A percentile compares a stretch with the other conserved stretches of the same genome.
Evolutionary conservation across 2,888 invertebrate genomes (phyloP).

Genomic region (Hipparchia semele): DNA sequence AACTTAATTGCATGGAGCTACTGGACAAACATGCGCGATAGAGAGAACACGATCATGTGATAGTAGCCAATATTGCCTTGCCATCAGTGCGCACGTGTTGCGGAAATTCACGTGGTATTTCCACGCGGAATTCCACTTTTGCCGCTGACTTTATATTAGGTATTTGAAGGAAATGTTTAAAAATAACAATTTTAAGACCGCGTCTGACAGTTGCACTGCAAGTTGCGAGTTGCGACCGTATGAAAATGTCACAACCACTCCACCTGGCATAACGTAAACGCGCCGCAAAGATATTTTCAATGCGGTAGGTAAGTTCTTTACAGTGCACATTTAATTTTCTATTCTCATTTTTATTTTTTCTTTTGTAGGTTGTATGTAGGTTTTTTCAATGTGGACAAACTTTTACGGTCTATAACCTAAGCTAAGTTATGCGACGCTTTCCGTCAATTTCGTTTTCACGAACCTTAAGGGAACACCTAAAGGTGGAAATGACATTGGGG

Average conservation of each 20-base stretch:
- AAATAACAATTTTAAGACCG: slow-evolving; percentile 14
- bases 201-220: slow-evolving; percentile 18
- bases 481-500: too few relatives aligned
- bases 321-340: slow-evolving; percentile 8
- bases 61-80: too few relatives aligned
- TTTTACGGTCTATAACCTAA: too few relatives aligned
- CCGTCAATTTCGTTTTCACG: not conserved
- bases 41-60: too few relatives aligned
- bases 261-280: slow-evolving; percentile 7
- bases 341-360: not conserved
- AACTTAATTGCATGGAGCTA: too few relatives aligned
- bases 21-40: too few relatives aligned
- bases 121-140: too few relatives aligned
- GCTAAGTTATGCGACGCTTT: too few relatives aligned
- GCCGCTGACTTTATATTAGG: not conserved
- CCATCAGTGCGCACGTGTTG: too few relatives aligned
- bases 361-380: not conserved
- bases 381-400: not conserved
- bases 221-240: slow-evolving; percentile 12
- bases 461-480: too few relatives aligned
- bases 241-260: slow-evolving; percentile 22
- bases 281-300: slow-evolving; percentile 13
- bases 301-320: slow-evolving; percentile 20
- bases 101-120: too few relatives aligned
- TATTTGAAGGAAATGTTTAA: slow-evolving; percentile 17